Base-by-base conservation (phyloP, 2,113 vertebrate species). In the Psettodes erumei region DNA sequence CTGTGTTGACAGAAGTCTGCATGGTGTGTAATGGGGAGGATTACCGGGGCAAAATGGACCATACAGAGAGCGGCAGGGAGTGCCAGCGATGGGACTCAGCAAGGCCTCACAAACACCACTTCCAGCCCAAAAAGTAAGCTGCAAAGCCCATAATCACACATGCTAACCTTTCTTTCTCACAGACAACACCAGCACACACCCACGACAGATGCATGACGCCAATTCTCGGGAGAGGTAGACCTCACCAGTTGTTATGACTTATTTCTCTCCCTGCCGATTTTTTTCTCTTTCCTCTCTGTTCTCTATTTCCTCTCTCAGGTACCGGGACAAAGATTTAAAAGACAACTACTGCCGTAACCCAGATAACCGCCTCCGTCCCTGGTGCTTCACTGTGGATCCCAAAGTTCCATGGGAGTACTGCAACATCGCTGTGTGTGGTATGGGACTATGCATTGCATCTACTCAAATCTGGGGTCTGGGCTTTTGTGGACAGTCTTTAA, bases 301-400 rank as follows among this genome's bases (percentile, higher is more conserved):
- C 25, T 84, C 48, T 21, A 62, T 56, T 19, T 81, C 92, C 73
- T 50, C 65, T 53, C 58, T 75, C 93, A 99, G 98, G 94, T 96
- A 97, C 86, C 95, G 94, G 18, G 95, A 96, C 92, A 98, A 96
- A 91, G 96, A 96, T 88, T 95, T 99, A 92, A 95, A 95, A 92
- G 97, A 99, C 95, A 99, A 99, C 95, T 98, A 98, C 89, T 99
- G 98, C 88, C 97, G 98, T 71, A 99, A 99, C 89, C 97, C 97
- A 2, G 95, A 98, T 92, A 96, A 96, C 82, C 96, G 96, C 40
- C 92, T 90, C 23, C 96, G 95, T 86, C 98, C 97, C 0, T 99
- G 98, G 98, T 99, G 98, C 91, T 98, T 95, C 92, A 98, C 97
- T 68, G 94, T 96, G 95, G 97, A 99, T 93, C 96, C 95, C 84